Evolutionary conservation across 2,888 invertebrate genomes (phyloP), one percentile per base, ranked within the genome.

Genomic region (Sycophila texana): DNA sequence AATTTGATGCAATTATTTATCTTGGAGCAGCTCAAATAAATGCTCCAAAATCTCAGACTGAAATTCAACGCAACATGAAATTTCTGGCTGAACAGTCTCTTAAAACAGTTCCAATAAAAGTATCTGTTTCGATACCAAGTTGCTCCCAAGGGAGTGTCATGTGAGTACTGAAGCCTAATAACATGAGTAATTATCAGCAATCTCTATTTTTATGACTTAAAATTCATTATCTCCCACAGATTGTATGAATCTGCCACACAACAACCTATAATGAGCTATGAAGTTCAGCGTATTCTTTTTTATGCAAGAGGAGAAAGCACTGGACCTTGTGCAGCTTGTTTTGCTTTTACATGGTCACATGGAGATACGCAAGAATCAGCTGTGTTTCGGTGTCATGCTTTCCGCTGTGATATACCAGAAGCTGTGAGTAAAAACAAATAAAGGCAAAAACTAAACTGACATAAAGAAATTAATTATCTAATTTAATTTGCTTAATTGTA

Each of bases 291-390:
- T 83, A 98, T 99, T 83, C 93, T 98, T 82, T 98, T 98, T 92
- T 99, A 98, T 91, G 98, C 98, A 10, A 95, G 98, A 68, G 99
- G 99, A 10, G 94, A 95, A 51, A 93, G 94, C 14, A 95, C 95
- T 66, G 95, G 96, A 22, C 92, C 93, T 0, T 98, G 98, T 86
- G 95, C 95, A 0, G 94, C 96, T n/a, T 99, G 99, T 91, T 99
- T 99, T 92, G 99, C 99, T 12, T 99, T 99, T 91, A 99, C 99
- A 0, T 98, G 98, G 95, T 96, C 98, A 67, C 97, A 98, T 89
- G 98, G 98, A 0, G 97, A 97, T 86, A 95, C 95, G 51, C 94
- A 94, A 84, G 96, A 97, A 91, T 95, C 95, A 0, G 95, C 97
- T 66, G 95, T 98, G 82, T 98, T 98, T 91, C 97, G 98, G 91